Evolutionary conservation across 2,797 vertebrate species (phyloP).

Genomic region (Chelmon rostratus): DNA sequence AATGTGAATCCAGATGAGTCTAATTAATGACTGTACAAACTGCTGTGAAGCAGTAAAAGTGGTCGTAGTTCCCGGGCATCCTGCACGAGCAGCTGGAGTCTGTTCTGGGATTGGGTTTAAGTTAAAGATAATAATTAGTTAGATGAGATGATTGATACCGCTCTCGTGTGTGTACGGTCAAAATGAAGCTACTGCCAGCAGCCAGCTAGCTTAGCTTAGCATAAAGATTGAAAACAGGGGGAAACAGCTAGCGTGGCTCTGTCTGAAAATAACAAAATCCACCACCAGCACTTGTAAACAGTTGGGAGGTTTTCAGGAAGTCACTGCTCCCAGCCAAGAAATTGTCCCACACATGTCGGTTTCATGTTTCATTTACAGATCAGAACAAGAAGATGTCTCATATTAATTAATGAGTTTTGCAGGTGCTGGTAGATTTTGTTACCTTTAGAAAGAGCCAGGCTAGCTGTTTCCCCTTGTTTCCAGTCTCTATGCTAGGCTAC

Average conservation of each 20-base stretch:
- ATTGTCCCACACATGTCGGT: too few relatives aligned
- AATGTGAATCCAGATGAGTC: constrained; percentile 17
- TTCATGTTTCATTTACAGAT: background rate
- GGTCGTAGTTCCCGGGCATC: background rate
- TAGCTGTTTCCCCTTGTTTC: background rate
- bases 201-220: constrained; percentile 10
- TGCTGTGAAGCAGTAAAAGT: constrained; percentile 1
- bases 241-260: background rate
- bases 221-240: background rate
- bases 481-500: background rate
- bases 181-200: too few relatives aligned
- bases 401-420: background rate
- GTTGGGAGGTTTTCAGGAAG: too few relatives aligned
- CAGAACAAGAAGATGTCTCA: background rate
- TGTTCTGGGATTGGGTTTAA: background rate
- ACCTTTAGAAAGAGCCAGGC: background rate
- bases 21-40: background rate
- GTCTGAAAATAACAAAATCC: background rate
- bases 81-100: constrained; percentile 15
- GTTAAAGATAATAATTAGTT: background rate
- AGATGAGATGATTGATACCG: background rate
- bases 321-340: background rate
- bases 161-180: background rate
- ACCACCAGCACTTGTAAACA: too few relatives aligned
- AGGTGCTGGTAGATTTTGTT: too few relatives aligned